Evolutionary conservation across 2,113 vertebrate genomes (phyloP).

Genomic region (Hippocampus mohnikei): DNA sequence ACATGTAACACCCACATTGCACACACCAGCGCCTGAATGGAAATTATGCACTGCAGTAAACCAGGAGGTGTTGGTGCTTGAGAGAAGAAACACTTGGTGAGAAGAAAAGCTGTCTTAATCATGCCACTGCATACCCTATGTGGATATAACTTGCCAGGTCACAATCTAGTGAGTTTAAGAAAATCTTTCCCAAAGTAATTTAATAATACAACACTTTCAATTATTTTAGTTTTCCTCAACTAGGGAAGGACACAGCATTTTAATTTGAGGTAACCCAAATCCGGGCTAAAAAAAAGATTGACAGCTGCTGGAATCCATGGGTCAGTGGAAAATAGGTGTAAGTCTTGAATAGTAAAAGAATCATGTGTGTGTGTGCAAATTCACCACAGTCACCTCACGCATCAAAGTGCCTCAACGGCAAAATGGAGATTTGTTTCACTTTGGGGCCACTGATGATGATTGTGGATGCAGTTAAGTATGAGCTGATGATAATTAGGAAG

Average conservation of each 20-base stretch:
- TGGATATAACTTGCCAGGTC: constrained; percentile 15
- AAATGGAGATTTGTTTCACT: constrained; percentile 52
- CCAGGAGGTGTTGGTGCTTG: constrained; percentile 24
- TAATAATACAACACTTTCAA: constrained; percentile 25
- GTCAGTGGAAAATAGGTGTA: constrained; percentile 25
- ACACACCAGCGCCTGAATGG: constrained; percentile 42
- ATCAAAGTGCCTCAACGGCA: constrained; percentile 53
- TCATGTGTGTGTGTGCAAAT: constrained; percentile 4
- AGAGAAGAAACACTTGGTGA: constrained; percentile 24
- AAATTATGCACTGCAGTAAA: constrained; percentile 25
- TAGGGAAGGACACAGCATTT: constrained; percentile 24
- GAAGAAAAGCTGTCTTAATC: constrained; percentile 15
- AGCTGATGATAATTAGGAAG: constrained; percentile 73
- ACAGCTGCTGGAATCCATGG: constrained; percentile 53
- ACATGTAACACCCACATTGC: constrained; percentile 15
- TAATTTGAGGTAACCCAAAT: constrained; percentile 43
- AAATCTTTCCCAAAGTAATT: constrained; percentile 19
- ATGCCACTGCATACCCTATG: constrained; percentile 45
- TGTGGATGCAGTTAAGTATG: constrained; percentile 57
- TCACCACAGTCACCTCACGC: constrained; percentile 36
- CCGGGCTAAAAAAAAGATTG: constrained; percentile 50
- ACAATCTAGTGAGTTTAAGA: constrained; percentile 33
- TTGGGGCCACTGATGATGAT: constrained; percentile 59
- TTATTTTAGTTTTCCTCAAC: constrained; percentile 26
- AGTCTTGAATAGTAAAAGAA: constrained; percentile 20